Evolutionary conservation across 2,797 vertebrate genomes (phyloP).

Genomic region (Acipenser oxyrinchus): DNA sequence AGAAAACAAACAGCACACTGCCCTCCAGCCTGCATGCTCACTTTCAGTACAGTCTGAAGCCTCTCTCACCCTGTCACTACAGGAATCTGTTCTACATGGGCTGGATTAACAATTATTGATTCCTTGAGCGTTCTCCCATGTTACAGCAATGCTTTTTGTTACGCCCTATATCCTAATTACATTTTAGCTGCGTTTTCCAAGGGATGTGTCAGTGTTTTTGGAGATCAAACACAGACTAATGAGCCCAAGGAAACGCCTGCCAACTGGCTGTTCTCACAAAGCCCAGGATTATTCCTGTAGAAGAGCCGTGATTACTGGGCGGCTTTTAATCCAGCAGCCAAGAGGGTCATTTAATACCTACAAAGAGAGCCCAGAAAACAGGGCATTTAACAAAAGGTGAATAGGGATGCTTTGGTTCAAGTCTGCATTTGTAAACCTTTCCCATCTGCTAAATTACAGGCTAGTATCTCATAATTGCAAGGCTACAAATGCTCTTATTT

Average conservation of each 20-base stretch:
- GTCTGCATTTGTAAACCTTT: background rate
- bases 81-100: background rate
- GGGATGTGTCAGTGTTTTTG: background rate
- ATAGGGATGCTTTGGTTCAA: background rate
- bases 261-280: background rate
- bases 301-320: background rate
- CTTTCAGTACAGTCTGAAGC: background rate
- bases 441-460: slow-evolving; percentile 1
- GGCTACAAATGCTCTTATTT: too few relatives aligned
- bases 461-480: too few relatives aligned
- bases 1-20: too few relatives aligned
- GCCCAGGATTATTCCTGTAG: background rate
- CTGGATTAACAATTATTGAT: background rate
- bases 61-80: background rate
- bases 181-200: background rate
- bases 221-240: slow-evolving; percentile 7
- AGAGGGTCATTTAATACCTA: slow-evolving; percentile 2
- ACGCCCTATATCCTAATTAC: slow-evolving; percentile 4
- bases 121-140: background rate
- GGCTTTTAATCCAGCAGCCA: background rate
- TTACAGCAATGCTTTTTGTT: background rate
- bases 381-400: background rate
- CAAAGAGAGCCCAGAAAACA: background rate
- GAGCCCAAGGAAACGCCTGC: background rate
- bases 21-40: background rate